phyloP scores from a whole-genome alignment of 2,888 invertebrate genomes.

The Pegoplata infirma region DNA sequence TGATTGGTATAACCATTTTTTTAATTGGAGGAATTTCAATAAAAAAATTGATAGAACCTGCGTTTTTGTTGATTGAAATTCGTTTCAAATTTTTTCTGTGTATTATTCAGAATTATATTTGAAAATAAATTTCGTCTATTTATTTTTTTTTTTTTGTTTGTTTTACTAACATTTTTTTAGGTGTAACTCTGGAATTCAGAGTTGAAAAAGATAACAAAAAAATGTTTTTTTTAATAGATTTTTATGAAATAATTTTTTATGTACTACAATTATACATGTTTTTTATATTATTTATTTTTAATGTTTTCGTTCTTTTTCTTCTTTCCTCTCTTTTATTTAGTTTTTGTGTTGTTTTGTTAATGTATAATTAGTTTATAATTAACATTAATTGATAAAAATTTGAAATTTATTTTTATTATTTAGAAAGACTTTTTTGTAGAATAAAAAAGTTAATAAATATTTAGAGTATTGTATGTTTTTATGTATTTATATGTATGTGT shows the following conservation, averaged over 20 bases:
- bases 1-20: no score
- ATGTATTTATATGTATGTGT: conserved; percentile 5
- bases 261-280: conserved; percentile 45
- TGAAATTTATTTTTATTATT: conserved; percentile 25
- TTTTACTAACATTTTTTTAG: no score
- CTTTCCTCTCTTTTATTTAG: conserved; percentile 16
- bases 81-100: no score
- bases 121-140: no score
- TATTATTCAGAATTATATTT: no score
- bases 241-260: neutral
- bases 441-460: conserved; percentile 33
- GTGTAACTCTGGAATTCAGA: no score
- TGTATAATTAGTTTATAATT: conserved; percentile 24
- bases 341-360: no score
- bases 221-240: neutral
- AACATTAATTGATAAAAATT: conserved; percentile 25
- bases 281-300: neutral
- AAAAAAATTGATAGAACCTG: no score
- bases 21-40: no score
- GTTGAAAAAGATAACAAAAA: no score
- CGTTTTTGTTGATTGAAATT: no score
- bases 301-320: conserved; percentile 8
- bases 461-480: conserved; percentile 20
- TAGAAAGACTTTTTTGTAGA: conserved; percentile 28
- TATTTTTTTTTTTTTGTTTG: no score